Evolutionary conservation across 1,140 invertebrate species (phyloP), one percentile per base, ranked within the genome.

Genomic region (Bemisia tabaci): DNA sequence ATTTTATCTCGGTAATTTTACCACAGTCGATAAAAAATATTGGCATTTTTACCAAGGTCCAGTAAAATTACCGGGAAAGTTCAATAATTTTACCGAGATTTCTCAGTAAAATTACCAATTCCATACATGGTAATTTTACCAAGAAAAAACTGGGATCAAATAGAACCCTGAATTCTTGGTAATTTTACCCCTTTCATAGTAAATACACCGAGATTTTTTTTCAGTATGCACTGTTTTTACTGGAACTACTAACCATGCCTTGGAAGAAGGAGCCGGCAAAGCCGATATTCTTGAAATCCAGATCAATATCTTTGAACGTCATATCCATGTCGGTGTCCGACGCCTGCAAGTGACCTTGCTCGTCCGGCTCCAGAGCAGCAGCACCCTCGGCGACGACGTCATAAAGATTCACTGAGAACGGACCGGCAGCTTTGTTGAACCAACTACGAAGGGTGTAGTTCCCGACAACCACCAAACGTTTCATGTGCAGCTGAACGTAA

Each of bases 271-370:
- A 79, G 0, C 86, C 87, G 27, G 90, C 77, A 64, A 90, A 83
- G 2, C 89, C 89, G 0, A 91, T 78, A 74, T 91, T 90, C 74
- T 90, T 81, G 70, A 94, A 92, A 71, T 92, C 85, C 79, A 92
- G 83, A 17, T 83, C 78, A 64, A 93, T 90, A 25, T 85, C 85
- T n/a, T 79, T 79, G 69, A 92, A 91, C 0, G 81, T 83, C 24
- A 93, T 82, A 72, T 94, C 89, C 80, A 92, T 88, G 22, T 82
- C 82, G 59, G 92, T 90, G 60, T 88, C 82, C 71, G 90, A 83
- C 1, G 89, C 87, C 74, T 86, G 82, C 12, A 94, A 75, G 72
- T 85, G 84, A 1, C 90, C 91, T 70, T 87, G 84, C 26, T 81
- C 78, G 68, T 86, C 83, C 0, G 91, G 87, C 64, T 83, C 83